phyloP scores from a whole-genome alignment of 2,113 vertebrate genomes.

The Eidolon helvum region DNA sequence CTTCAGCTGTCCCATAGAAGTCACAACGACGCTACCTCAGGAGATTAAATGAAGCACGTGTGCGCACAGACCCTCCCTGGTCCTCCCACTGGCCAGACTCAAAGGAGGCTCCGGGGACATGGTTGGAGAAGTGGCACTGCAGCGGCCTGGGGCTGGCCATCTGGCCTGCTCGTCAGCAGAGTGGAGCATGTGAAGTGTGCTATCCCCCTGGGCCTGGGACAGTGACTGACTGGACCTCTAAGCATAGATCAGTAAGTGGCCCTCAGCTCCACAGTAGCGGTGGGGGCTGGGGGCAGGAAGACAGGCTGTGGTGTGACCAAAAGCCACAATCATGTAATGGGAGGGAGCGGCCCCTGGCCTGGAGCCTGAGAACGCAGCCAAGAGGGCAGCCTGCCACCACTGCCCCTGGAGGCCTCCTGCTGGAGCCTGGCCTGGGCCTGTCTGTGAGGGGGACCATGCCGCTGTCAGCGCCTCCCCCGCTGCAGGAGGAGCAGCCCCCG shows the following conservation, averaged over 20 bases:
- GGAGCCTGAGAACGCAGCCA: background rate
- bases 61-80: background rate
- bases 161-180: accelerated
- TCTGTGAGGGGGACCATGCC: accelerated
- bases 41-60: background rate
- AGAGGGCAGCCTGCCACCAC: background rate
- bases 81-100: background rate
- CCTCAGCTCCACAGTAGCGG: background rate
- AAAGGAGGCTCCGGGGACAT: accelerated
- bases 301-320: background rate
- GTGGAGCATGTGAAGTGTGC: accelerated
- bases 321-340: accelerated
- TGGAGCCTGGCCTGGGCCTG: background rate
- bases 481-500: background rate
- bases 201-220: background rate
- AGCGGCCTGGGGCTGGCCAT: accelerated
- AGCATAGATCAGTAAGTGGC: background rate
- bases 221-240: background rate
- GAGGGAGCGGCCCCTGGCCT: background rate
- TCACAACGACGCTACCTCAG: background rate
- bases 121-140: accelerated
- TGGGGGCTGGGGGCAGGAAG: background rate
- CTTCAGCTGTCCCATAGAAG: background rate
- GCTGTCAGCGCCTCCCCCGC: accelerated
- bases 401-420: background rate